Evolutionary conservation across 1,140 invertebrate species (phyloP).

Genomic region (Drosophila micromelanica): DNA sequence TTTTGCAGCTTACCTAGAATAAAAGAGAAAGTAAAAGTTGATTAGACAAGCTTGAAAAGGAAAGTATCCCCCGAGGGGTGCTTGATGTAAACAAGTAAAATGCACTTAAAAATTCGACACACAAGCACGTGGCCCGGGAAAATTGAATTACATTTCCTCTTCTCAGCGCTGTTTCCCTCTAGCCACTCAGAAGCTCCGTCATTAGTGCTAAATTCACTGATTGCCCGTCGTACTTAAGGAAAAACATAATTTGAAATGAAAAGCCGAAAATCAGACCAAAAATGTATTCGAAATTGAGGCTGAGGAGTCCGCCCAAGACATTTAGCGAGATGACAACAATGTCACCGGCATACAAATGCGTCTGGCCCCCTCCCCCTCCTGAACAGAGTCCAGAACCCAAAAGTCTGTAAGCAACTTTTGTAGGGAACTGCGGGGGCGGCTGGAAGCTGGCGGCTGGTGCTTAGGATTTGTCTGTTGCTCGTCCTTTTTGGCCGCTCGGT

Average conservation of each 20-base stretch:
- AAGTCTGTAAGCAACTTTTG: conserved; percentile 17
- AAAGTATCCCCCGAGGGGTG: not conserved
- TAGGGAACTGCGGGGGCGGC: conserved; percentile 3
- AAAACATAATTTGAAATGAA: conserved; percentile 27
- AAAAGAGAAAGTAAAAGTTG: conserved; percentile 20
- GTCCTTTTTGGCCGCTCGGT: conserved; percentile 30
- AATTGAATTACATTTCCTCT: conserved; percentile 44
- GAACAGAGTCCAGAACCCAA: conserved; percentile 1
- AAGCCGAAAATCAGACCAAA: conserved; percentile 42
- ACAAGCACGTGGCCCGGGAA: conserved; percentile 57
- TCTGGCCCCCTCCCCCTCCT: no score
- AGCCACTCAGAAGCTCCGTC: conserved; percentile 22
- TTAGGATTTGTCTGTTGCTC: conserved; percentile 34
- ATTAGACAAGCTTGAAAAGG: conserved; percentile 1
- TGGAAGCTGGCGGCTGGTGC: conserved; percentile 2
- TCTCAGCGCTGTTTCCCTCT: not conserved
- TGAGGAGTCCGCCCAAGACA: conserved; percentile 18
- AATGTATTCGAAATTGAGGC: conserved; percentile 10
- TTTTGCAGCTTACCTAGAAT: conserved; percentile 35
- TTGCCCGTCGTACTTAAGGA: conserved; percentile 21
- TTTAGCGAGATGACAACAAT: conserved; percentile 58
- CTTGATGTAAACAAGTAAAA: conserved; percentile 41
- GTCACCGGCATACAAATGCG: conserved; percentile 50
- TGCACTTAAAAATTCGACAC: conserved; percentile 76
- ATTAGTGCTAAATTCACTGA: conserved; percentile 24